Conservation (phyloP, 2,113 vertebrate species). For the zebrafish (Danio rerio) region GRCz12tu NC_133200.1:14009501-14010000, state of each 20-base stretch:
- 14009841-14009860: background rate
- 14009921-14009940: slow-evolving; percentile 4
- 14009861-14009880: background rate
- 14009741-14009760: slow-evolving; percentile 4
- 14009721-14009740: background rate
- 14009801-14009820: background rate
- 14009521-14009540: background rate
- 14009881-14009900: slow-evolving; percentile 5
- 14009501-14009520: no score
- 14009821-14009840: background rate
- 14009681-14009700: slow-evolving; percentile 10
- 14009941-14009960: slow-evolving; percentile 41
- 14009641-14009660: slow-evolving; percentile 8
- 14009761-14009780: background rate
- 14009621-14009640: slow-evolving; percentile 9
- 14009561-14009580: background rate
- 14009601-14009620: background rate
- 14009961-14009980: slow-evolving; percentile 54
- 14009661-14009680: background rate
- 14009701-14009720: slow-evolving; percentile 35
- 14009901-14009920: slow-evolving; percentile 45
- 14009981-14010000: slow-evolving; percentile 63
- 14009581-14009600: background rate
- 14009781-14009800: background rate
- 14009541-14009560: background rate